phyloP scores from a whole-genome alignment of 2,113 vertebrate genomes.

The Toxostoma redivivum region DNA sequence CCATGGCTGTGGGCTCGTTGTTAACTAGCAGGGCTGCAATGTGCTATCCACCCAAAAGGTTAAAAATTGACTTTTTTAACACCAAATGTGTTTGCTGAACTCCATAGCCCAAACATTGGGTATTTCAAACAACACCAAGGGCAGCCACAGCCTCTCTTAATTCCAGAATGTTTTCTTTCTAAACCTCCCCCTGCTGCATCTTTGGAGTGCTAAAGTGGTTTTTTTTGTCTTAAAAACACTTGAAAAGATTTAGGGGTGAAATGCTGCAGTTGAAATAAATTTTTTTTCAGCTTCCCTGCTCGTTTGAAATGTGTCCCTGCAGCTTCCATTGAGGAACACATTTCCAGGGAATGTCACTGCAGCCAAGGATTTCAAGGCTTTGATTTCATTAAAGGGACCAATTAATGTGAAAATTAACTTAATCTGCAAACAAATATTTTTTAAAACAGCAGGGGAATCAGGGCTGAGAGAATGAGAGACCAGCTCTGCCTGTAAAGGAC shows the following conservation, averaged over 20 bases:
- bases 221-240: background rate
- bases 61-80: background rate
- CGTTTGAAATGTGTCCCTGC: background rate
- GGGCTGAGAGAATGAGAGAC: background rate
- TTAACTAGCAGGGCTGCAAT: background rate
- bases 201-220: background rate
- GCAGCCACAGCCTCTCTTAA: background rate
- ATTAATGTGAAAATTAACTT: background rate
- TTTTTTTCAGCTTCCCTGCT: background rate
- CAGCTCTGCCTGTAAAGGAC: background rate
- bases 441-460: background rate
- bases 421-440: background rate
- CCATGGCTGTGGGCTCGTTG: background rate
- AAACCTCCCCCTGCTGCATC: background rate
- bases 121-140: background rate
- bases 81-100: background rate
- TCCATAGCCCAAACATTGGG: fast-evolving
- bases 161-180: background rate
- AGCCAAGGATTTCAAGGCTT: background rate
- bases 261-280: background rate
- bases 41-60: background rate
- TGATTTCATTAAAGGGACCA: background rate
- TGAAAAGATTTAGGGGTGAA: background rate
- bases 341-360: background rate
- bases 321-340: background rate